phyloP scores from a whole-genome alignment of 2,113 vertebrate species.

The Pampusana beccarii region DNA sequence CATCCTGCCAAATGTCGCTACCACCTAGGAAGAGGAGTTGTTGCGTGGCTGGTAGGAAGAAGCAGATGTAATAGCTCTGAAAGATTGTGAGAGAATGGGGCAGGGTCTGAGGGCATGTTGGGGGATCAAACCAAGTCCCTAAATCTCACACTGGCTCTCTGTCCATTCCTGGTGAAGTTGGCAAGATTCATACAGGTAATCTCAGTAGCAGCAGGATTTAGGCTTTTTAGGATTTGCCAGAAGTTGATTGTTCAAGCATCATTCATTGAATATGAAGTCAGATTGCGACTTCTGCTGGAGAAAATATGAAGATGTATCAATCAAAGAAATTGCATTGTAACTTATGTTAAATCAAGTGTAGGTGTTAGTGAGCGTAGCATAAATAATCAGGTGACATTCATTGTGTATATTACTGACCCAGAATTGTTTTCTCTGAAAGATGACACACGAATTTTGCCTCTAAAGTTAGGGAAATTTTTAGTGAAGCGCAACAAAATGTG shows the following conservation, averaged over 20 bases:
- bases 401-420: background rate
- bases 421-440: background rate
- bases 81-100: background rate
- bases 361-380: background rate
- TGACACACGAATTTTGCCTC: background rate
- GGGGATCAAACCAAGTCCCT: background rate
- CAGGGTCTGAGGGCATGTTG: background rate
- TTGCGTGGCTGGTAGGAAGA: background rate
- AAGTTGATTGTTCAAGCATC: background rate
- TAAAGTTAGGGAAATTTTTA: background rate
- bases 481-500: background rate
- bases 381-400: background rate
- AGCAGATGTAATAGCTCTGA: background rate
- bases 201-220: background rate
- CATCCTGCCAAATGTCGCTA: conserved; percentile 14
- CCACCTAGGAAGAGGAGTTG: background rate
- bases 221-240: background rate
- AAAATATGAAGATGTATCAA: background rate
- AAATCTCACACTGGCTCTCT: background rate
- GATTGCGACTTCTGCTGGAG: background rate
- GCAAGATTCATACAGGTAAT: background rate
- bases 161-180: background rate
- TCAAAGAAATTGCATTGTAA: background rate
- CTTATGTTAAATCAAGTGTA: background rate
- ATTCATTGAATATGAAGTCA: background rate